These are phyloP conservation scores for Lota lota DNA, from an alignment of 2,113 vertebrate genomes.

Conservation along the genomic window DNA sequence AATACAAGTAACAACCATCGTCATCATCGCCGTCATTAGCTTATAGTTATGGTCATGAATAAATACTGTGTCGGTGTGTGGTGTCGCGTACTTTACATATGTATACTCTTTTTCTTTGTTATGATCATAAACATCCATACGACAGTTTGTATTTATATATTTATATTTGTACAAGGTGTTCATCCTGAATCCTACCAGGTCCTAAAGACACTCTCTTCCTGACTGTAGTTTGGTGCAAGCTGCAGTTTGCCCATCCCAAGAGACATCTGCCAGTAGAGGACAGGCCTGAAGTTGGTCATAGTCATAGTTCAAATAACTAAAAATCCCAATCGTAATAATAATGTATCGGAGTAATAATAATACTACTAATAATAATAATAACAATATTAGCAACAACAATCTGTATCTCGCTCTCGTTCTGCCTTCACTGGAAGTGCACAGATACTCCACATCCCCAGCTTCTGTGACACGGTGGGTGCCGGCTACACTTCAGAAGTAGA, in stretches of 20 bases:
- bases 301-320: not conserved
- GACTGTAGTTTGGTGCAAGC: constrained; percentile 47
- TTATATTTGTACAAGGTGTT: constrained; percentile 60
- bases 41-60: constrained; percentile 64
- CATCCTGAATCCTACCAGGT: constrained; percentile 56
- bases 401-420: constrained; percentile 18
- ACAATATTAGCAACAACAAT: constrained; percentile 49
- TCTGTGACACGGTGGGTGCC: no score
- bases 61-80: constrained; percentile 58
- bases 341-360: not conserved
- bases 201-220: constrained; percentile 41
- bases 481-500: no score
- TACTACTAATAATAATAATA: constrained; percentile 39
- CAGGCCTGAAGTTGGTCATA: constrained; percentile 32
- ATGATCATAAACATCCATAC: constrained; percentile 76
- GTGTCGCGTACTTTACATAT: constrained; percentile 75
- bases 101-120: constrained; percentile 61
- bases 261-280: constrained; percentile 36
- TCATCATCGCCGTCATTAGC: constrained; percentile 47
- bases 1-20: constrained; percentile 78
- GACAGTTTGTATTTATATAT: constrained; percentile 57
- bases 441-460: no score
- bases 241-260: constrained; percentile 50
- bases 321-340: constrained; percentile 30
- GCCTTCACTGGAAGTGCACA: constrained; percentile 33